A percentile compares a stretch with the other conserved stretches of the same genome.
These are phyloP conservation scores for Zygothrica quintamaculata DNA, from an alignment of 2,888 invertebrate species.

Conservation along the genomic window DNA sequence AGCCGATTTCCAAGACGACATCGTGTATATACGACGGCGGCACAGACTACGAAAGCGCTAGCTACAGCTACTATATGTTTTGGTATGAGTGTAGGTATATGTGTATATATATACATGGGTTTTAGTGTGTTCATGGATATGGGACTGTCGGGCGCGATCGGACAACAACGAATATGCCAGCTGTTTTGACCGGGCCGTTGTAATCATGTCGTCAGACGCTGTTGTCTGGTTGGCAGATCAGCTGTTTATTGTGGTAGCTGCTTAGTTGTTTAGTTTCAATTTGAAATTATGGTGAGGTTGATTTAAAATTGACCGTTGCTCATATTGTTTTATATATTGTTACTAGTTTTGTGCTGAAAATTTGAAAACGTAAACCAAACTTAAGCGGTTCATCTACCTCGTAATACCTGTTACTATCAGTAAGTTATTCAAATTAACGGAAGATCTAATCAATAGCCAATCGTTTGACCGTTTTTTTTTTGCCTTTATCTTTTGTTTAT, in stretches of 20 bases:
- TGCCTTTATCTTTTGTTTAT: too few species aligned
- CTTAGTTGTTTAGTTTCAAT: constrained; percentile 3
- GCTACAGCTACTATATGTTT: not conserved
- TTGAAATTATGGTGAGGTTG: constrained; percentile 12
- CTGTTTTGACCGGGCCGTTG: constrained; percentile 19
- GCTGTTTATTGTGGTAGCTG: constrained; percentile 25
- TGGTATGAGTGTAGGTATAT: not conserved
- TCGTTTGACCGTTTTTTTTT: constrained; percentile 13
- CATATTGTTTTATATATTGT: constrained; percentile 1
- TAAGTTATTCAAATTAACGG: constrained; percentile 4
- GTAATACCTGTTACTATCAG: not conserved
- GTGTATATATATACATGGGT: not conserved
- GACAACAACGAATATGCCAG: constrained; percentile 12
- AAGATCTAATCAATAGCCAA: constrained; percentile 1
- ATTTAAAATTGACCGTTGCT: constrained; percentile 11
- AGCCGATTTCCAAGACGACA: constrained; percentile 10
- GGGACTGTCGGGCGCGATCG: not conserved
- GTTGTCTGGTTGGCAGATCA: constrained; percentile 22
- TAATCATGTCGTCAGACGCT: constrained; percentile 6
- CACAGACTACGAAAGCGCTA: too few species aligned
- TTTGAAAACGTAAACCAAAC: constrained; percentile 17
- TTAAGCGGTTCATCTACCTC: constrained; percentile 18
- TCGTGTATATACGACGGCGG: constrained; percentile 10
- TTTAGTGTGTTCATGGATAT: not conserved
- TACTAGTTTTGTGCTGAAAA: constrained; percentile 29